phyloP scores from a whole-genome alignment of 2,113 vertebrate species.

The Thunnus thynnus region DNA sequence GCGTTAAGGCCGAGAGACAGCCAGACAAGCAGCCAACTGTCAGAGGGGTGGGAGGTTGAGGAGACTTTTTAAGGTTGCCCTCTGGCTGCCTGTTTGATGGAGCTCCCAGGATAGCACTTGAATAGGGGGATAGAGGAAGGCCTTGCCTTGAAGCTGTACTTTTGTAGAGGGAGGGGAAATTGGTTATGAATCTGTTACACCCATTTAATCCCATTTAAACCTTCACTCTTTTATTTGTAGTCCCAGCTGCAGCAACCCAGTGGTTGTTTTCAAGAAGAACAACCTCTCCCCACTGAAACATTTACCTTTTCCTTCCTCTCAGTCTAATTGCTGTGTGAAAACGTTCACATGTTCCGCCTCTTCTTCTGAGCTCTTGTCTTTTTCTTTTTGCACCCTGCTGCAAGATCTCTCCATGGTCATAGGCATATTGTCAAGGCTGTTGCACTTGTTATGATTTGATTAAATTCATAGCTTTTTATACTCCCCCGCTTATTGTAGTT shows the following conservation, averaged over 20 bases:
- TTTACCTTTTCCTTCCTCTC: background rate
- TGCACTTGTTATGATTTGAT: background rate
- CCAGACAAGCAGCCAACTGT: constrained; percentile 8
- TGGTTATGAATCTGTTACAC: constrained; percentile 41
- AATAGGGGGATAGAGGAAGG: constrained; percentile 16
- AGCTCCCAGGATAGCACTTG: constrained; percentile 49
- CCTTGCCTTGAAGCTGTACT: constrained; percentile 34
- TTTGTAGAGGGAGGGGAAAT: constrained; percentile 24
- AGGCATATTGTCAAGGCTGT: background rate
- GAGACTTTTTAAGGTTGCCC: constrained; percentile 56
- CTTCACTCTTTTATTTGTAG: constrained; percentile 17
- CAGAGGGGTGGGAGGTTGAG: constrained; percentile 41
- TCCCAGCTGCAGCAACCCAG: background rate
- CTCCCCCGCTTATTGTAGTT: background rate
- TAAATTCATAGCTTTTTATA: constrained; percentile 1
- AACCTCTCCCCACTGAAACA: background rate
- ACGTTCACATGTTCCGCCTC: background rate
- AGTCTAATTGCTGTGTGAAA: constrained; percentile 21
- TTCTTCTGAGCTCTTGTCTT: background rate
- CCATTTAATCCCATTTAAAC: constrained; percentile 46
- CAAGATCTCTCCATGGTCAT: background rate
- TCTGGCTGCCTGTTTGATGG: constrained; percentile 69
- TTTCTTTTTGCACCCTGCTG: background rate
- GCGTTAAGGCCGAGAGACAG: constrained; percentile 29
- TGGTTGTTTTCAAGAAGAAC: constrained; percentile 24